Evolutionary conservation across 2,113 vertebrate species (phyloP), one percentile per base, ranked within the genome.

Genomic region (Telmatochromis sp.): DNA sequence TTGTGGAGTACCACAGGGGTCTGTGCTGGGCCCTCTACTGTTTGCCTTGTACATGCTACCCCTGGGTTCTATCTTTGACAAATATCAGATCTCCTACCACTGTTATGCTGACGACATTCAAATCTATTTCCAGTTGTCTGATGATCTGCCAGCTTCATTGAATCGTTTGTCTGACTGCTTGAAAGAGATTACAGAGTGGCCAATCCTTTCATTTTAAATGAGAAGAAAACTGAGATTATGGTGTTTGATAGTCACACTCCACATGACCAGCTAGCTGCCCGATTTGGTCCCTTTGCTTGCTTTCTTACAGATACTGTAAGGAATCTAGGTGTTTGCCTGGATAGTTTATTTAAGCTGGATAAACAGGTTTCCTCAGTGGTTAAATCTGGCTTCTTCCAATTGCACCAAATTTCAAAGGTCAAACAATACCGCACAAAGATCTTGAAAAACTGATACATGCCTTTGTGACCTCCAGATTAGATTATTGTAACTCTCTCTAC

Each of bases 251-350:
- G 54, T 55, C 4, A 55, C 54, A 26, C 21, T 54, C 1, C 3
- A 54, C 10, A 0, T 0, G n/a, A 23, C 2, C 10, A 55, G n/a
- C n/a, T 55, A 13, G 53, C n/a, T 55, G 53, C 53, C 2, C 10
- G 4, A 55, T 55, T 55, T 23, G 53, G 2, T 54, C n/a, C n/a
- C 10, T 54, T 54, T 54, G 10, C 53, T 54, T 0, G 0, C 51
- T 53, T 11, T 54, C 53, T 23, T 55, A 55, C 21, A 13, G 53
- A 55, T 55, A 13, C 21, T 55, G 21, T 55, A 55, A 55, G 21
- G 7, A 4, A 23, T 23, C 11, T 23, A 55, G 53, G 11, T 55
- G 6, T 55, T 55, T 55, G 2, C 11, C 21, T 13, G 2, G 1
- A 55, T 54, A 0, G n/a, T 11, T 54, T 2, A 4, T 53, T 53